These are phyloP conservation scores for Entomobrya multifasciata DNA, from an alignment of 2,888 invertebrate species.

Conservation along the genomic window DNA sequence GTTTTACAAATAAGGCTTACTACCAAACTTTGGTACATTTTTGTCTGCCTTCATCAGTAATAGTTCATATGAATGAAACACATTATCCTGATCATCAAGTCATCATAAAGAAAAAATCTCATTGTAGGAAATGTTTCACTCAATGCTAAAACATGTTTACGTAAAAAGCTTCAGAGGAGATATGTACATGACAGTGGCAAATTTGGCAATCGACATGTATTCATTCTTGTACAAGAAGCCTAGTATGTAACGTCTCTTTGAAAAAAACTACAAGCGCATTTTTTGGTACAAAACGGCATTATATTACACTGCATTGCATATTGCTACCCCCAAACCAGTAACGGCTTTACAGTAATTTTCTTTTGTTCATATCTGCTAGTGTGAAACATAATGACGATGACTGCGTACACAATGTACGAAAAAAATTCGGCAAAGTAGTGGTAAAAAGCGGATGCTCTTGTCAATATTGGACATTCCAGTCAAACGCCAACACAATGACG, in stretches of 20 bases:
- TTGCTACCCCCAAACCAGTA: no score
- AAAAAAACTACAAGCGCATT: no score
- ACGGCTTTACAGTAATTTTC: neutral
- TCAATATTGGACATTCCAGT: constrained; percentile 69
- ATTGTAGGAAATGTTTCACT: constrained; percentile 20
- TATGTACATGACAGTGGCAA: constrained; percentile 58
- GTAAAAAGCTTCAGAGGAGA: constrained; percentile 23
- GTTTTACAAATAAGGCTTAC: constrained; percentile 53
- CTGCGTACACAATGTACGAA: neutral
- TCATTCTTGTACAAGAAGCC: constrained; percentile 46
- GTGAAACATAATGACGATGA: constrained; percentile 8
- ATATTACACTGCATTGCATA: constrained; percentile 18
- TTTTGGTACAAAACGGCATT: constrained; percentile 52
- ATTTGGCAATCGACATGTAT: constrained; percentile 48
- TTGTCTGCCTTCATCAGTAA: neutral
- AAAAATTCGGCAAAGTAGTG: constrained; percentile 26
- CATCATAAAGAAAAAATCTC: neutral
- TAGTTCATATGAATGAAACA: constrained; percentile 35
- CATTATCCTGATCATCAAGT: constrained; percentile 15
- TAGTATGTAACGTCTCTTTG: neutral
- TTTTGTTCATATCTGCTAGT: constrained; percentile 29
- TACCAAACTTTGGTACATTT: neutral
- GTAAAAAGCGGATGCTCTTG: constrained; percentile 69
- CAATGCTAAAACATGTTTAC: constrained; percentile 34
- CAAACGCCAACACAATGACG: constrained; percentile 63